Percentiles rank a stretch among this genome's conserved stretches.
phyloP scores from a whole-genome alignment of 92 coral and sea anemone genomes.

The Parazoanthus swiftii region DNA sequence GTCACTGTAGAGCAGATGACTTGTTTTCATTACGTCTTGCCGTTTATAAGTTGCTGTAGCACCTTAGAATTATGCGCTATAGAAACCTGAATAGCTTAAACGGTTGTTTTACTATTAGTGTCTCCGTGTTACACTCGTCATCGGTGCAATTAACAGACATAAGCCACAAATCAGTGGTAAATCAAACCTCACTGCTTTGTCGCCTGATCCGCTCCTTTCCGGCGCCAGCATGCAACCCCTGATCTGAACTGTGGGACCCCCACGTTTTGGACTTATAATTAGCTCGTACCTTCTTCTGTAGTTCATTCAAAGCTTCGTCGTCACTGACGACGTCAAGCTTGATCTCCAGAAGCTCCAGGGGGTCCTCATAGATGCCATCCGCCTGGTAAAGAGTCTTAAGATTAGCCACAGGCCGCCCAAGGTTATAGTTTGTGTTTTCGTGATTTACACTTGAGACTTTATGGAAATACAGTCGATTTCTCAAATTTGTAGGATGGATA shows the following conservation, averaged over 20 bases:
- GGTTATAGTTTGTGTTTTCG: too few species aligned
- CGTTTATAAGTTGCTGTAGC: neutral
- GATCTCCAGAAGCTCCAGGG: constrained; percentile 70
- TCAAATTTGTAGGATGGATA: too few species aligned
- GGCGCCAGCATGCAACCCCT: constrained; percentile 27
- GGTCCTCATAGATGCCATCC: constrained; percentile 89
- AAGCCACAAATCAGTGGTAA: constrained; percentile 21
- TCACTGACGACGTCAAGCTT: constrained; percentile 74
- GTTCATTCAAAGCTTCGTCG: constrained; percentile 80
- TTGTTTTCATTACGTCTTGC: too few species aligned
- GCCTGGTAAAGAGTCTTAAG: constrained; percentile 47
- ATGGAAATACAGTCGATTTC: too few species aligned
- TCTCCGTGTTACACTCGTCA: constrained; percentile 7
- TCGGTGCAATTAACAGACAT: constrained; percentile 25
- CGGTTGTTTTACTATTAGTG: neutral
- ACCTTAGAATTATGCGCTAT: neutral
- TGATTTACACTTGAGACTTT: too few species aligned
- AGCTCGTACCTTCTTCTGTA: constrained; percentile 40
- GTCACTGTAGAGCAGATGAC: too few species aligned
- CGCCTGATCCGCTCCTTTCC: constrained; percentile 39
- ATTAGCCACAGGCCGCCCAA: neutral
- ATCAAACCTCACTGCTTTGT: constrained; percentile 39
- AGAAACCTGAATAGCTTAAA: neutral
- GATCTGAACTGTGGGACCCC: constrained; percentile 33
- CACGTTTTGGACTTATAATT: constrained; percentile 13